Conservation (phyloP, 2,797 vertebrate genomes). For the Pelobates cultripes region DNA sequence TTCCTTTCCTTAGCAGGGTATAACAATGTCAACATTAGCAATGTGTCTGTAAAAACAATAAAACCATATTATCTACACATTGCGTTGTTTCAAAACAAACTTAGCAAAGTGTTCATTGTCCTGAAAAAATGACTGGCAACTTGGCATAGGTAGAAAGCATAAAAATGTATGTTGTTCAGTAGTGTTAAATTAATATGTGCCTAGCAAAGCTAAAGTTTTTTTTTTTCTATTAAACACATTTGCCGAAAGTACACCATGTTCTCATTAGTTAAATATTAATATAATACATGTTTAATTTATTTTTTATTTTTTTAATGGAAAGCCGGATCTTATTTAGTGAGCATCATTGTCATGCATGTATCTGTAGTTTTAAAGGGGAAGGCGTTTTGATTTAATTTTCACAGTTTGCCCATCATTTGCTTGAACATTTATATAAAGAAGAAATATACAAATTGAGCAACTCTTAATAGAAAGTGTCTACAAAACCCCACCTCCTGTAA, state of each 20-base stretch:
- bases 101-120: conserved; percentile 9
- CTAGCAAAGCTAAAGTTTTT: neutral
- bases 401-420: neutral
- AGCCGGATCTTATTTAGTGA: neutral
- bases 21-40: conserved; percentile 53
- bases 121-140: conserved; percentile 2
- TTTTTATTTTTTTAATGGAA: too few relatives aligned
- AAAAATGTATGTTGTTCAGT: neutral
- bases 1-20: conserved; percentile 42
- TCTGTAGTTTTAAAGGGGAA: neutral
- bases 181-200: neutral
- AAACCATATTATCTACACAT: conserved; percentile 43
- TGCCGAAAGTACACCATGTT: neutral
- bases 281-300: neutral
- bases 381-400: neutral
- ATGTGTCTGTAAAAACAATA: conserved; percentile 55
- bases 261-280: neutral
- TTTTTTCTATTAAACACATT: neutral
- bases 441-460: too few relatives aligned
- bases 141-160: neutral
- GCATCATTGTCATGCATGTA: neutral
- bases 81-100: conserved; percentile 50
- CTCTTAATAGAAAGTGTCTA: too few relatives aligned
- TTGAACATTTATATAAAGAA: too few relatives aligned
- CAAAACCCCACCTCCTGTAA: too few relatives aligned